Conservation (phyloP, 2,888 invertebrate genomes). For the Meteorus cinctellus region DNA sequence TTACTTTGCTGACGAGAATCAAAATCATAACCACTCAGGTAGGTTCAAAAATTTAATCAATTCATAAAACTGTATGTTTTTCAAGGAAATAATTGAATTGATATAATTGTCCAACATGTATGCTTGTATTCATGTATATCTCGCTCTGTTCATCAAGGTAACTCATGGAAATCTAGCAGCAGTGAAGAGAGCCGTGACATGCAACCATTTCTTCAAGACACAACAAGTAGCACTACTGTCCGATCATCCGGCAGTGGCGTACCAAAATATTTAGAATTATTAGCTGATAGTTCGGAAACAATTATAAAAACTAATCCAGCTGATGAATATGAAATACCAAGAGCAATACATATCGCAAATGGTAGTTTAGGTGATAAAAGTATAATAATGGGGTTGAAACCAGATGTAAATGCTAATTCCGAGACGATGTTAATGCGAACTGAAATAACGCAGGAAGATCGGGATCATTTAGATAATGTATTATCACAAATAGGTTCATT, state of each 20-base stretch:
- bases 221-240: constrained; percentile 58
- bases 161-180: constrained; percentile 74
- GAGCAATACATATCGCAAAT: constrained; percentile 65
- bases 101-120: neutral
- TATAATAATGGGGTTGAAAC: constrained; percentile 40
- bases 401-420: constrained; percentile 11
- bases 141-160: constrained; percentile 66
- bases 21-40: constrained; percentile 78
- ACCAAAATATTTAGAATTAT: constrained; percentile 81
- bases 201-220: constrained; percentile 73
- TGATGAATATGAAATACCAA: constrained; percentile 81
- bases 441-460: constrained; percentile 40
- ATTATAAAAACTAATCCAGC: constrained; percentile 70
- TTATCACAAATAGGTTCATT: constrained; percentile 59
- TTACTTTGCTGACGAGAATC: constrained; percentile 85
- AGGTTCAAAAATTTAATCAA: constrained; percentile 54
- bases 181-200: constrained; percentile 74
- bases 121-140: constrained; percentile 1
- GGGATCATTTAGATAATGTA: constrained; percentile 49
- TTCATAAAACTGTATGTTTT: neutral
- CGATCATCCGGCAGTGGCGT: constrained; percentile 51
- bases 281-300: constrained; percentile 75
- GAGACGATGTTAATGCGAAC: constrained; percentile 21
- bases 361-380: constrained; percentile 47
- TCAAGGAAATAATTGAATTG: neutral